phyloP scores from a whole-genome alignment of 2,888 invertebrate species.

The Pterostichus madidus region DNA sequence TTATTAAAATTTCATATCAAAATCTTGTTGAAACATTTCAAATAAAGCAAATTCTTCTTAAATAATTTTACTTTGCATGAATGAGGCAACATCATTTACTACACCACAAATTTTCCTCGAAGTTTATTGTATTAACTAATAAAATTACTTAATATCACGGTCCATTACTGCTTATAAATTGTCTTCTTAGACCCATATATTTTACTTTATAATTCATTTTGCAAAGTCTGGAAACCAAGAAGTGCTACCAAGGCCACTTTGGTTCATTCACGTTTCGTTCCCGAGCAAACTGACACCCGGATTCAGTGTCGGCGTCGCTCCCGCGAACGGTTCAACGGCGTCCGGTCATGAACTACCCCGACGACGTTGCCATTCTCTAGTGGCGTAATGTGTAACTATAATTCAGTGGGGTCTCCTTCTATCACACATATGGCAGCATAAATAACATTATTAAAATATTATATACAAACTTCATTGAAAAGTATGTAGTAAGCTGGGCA shows the following conservation, averaged over 20 bases:
- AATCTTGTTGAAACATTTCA: no score
- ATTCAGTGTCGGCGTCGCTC: neutral
- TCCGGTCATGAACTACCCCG: no score
- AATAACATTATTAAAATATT: no score
- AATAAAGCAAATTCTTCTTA: no score
- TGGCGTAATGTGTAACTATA: no score
- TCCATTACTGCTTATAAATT: conserved; percentile 55
- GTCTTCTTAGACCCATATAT: conserved; percentile 51
- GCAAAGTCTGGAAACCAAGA: neutral
- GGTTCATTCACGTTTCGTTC: conserved; percentile 20
- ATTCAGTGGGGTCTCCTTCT: no score
- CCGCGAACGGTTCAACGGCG: neutral
- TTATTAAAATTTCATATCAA: no score
- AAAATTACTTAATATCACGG: conserved; percentile 42
- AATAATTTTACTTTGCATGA: no score
- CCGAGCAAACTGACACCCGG: conserved; percentile 13
- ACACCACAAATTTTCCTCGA: conserved; percentile 35
- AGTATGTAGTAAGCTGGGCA: no score
- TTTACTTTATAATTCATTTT: conserved; percentile 59
- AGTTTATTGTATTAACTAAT: conserved; percentile 14
- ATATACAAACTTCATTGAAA: no score
- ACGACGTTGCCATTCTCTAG: no score
- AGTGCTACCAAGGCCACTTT: conserved; percentile 17
- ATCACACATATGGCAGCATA: no score
- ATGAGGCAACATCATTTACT: neutral